Evolutionary conservation across 2,797 vertebrate species (phyloP).

Genomic region (Yasuhikotakia modesta): DNA sequence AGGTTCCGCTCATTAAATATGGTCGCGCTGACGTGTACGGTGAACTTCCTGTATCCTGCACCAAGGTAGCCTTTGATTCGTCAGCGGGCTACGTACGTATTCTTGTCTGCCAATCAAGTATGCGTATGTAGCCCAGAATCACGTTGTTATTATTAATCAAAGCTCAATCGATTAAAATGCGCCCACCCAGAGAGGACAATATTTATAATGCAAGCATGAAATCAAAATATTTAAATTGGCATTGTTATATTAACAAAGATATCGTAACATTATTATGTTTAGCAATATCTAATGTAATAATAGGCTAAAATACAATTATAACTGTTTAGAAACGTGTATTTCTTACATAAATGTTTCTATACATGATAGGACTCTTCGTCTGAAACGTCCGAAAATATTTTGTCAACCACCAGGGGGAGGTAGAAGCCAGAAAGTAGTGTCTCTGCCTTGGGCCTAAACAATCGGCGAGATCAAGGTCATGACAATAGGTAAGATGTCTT

Average conservation of each 20-base stretch:
- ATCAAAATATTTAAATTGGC: neutral
- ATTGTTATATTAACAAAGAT: too few species aligned
- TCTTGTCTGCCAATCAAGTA: neutral
- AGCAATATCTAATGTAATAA: too few species aligned
- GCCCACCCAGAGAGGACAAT: neutral
- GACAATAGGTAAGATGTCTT: too few species aligned
- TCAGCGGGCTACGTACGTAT: neutral
- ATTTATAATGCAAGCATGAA: neutral
- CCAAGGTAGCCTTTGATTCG: neutral
- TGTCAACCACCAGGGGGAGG: conserved; percentile 5
- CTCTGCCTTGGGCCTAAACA: too few species aligned
- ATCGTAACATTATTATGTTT: too few species aligned
- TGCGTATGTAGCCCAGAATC: neutral
- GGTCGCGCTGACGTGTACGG: neutral
- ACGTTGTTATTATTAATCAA: neutral
- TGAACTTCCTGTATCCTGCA: too few species aligned
- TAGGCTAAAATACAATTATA: too few species aligned
- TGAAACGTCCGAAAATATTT: neutral
- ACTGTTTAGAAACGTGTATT: too few species aligned
- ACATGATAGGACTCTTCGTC: too few species aligned
- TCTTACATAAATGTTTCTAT: too few species aligned
- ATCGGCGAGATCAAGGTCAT: too few species aligned
- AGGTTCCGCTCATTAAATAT: neutral
- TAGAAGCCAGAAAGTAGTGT: neutral
- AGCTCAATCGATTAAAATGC: too few species aligned